Base-by-base conservation (phyloP, 2,113 vertebrate species). In the Puffinus mauretanicus region DNA sequence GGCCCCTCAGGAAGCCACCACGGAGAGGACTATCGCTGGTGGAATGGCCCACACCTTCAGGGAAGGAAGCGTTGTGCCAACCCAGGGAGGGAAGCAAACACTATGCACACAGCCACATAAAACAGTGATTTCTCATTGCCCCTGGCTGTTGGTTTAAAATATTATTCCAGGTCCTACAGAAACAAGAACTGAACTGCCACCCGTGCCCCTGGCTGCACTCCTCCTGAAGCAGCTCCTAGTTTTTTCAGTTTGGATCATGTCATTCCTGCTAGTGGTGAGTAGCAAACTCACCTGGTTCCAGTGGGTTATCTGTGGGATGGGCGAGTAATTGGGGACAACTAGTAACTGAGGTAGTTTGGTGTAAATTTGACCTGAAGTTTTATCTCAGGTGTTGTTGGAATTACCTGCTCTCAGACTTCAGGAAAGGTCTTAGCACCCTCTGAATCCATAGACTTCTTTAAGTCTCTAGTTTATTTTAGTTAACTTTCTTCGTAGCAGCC, bases 31-130 rank as follows among this genome's bases (percentile, higher is more conserved):
- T 64, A 2, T 44, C 2, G 0, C 34, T 44, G 47, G 8, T 49
- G 61, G 47, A 40, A 55, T 26, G 49, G 27, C 19, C 64, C 11
- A 21, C 7, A 34, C 36, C 20, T 13, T 64, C 38, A 67, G 55
- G 73, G 44, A 72, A 61, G 52, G 65, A 82, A n/a, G 16, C 1
- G 0, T 21, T 71, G 17, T 27, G 47, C 25, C 1, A 2, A 10
- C 16, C 30, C 40, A 13, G 34, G 47, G 34, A 47, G 40, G 29
- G 19, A 70, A 70, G 42, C 15, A 92, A 93, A 86, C 14, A 46
- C 11, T 4, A 1, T 10, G 13, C 19, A 25, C 36, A 60, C 22
- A 77, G 32, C 9, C 40, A 65, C 44, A 44, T 3, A 24, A 76
- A 88, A 1, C 2, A 52, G n/a, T 10, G 26, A 66, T 49, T 92